Percentiles rank a stretch among this genome's conserved stretches.
These are phyloP conservation scores for Poeciliopsis retropinna DNA, from an alignment of 2,113 vertebrate genomes.

Conservation along the genomic window DNA sequence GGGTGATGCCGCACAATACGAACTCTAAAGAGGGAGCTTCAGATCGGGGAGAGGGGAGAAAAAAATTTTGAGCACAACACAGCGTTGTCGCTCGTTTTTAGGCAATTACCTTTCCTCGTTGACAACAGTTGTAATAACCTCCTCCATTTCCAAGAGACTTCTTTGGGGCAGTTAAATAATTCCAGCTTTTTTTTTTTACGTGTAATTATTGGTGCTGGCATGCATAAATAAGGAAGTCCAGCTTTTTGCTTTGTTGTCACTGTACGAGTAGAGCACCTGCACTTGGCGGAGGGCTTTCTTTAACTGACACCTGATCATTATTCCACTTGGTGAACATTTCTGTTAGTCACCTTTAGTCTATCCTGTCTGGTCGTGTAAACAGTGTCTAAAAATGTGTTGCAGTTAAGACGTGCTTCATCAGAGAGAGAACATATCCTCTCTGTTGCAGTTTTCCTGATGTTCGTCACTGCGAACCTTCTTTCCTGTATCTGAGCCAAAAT, in stretches of 20 bases:
- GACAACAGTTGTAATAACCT: constrained; percentile 99
- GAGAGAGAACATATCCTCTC: constrained; percentile 17
- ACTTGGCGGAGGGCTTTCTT: constrained; percentile 93
- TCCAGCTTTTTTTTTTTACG: constrained; percentile 89
- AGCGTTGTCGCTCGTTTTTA: constrained; percentile 99
- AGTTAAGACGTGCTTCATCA: constrained; percentile 36
- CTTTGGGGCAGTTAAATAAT: constrained; percentile 98
- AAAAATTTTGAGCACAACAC: constrained; percentile 92
- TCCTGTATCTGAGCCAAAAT: background rate
- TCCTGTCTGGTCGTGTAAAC: constrained; percentile 88
- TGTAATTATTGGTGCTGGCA: constrained; percentile 96
- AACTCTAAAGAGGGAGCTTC: constrained; percentile 75
- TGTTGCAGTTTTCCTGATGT: background rate
- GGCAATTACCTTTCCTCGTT: constrained; percentile 99
- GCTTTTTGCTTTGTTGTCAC: constrained; percentile 88
- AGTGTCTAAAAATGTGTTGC: constrained; percentile 88
- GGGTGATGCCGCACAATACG: constrained; percentile 98
- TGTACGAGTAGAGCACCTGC: constrained; percentile 98
- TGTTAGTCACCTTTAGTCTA: constrained; percentile 96
- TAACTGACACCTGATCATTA: constrained; percentile 99
- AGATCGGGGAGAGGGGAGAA: constrained; percentile 27
- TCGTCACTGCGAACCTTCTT: background rate
- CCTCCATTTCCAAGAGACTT: constrained; percentile 95
- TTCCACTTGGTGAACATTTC: constrained; percentile 99
- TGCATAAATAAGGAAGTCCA: constrained; percentile 97